Percentiles rank a stretch among this genome's conserved stretches.
Evolutionary conservation across 2,113 vertebrate species (phyloP).

Genomic region (Nipponia nippon): DNA sequence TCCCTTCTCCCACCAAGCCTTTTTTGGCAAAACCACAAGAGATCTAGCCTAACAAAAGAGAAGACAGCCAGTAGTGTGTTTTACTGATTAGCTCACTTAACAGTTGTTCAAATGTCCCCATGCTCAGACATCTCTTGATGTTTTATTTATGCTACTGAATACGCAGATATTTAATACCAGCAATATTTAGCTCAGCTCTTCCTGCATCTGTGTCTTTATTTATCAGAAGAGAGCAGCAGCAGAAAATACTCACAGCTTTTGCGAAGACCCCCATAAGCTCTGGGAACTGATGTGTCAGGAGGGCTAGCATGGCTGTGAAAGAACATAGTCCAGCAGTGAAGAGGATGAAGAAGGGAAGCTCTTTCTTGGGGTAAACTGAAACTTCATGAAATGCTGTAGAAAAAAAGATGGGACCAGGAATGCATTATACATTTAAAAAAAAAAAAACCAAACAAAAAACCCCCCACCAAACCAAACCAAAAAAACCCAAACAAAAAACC

Average conservation of each 20-base stretch:
- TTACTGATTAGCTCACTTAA: neutral
- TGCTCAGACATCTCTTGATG: neutral
- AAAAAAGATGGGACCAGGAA: neutral
- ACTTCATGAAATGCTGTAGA: conserved; percentile 97
- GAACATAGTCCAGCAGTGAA: conserved; percentile 97
- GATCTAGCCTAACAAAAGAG: neutral
- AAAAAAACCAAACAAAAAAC: neutral
- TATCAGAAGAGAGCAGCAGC: neutral
- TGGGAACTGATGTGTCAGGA: conserved; percentile 98
- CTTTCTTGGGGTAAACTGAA: conserved; percentile 98
- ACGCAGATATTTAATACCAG: neutral
- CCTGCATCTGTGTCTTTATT: neutral
- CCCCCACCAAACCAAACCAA: neutral
- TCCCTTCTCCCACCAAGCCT: neutral
- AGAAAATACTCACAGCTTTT: conserved; percentile 90
- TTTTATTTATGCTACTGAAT: neutral
- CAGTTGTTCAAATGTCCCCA: neutral
- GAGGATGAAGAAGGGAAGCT: conserved; percentile 98
- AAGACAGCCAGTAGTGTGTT: neutral
- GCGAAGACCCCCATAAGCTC: conserved; percentile 99
- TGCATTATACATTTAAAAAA: neutral
- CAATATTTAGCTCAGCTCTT: neutral
- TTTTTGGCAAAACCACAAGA: neutral
- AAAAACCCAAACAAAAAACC: neutral
- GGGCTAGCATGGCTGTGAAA: conserved; percentile 98